Percentiles rank a stretch among this genome's conserved stretches.
phyloP scores from a whole-genome alignment of 1,140 invertebrate species.

The Belonocnema kinseyi region DNA sequence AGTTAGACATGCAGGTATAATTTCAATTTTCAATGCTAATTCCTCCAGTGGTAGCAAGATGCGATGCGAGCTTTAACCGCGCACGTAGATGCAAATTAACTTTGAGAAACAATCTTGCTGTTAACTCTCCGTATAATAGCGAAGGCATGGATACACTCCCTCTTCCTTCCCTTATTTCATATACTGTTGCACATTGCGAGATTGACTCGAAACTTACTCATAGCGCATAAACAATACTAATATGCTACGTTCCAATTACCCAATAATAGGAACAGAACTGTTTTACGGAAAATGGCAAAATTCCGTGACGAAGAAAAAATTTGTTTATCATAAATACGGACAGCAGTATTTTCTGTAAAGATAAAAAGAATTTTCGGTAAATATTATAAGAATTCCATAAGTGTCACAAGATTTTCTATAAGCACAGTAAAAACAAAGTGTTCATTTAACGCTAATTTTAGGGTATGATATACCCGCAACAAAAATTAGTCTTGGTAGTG shows the following conservation, averaged over 20 bases:
- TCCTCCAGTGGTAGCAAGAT: slow-evolving; percentile 16
- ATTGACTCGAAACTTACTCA: slow-evolving; percentile 30
- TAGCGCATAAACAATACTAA: slow-evolving; percentile 15
- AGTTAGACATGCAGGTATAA: slow-evolving; percentile 28
- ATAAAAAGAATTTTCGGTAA: no score
- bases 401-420: no score
- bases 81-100: slow-evolving; percentile 58
- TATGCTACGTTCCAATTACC: neutral
- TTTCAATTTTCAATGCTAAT: slow-evolving; percentile 31
- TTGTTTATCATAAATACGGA: no score
- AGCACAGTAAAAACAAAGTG: no score
- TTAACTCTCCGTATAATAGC: slow-evolving; percentile 59
- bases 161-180: slow-evolving; percentile 26
- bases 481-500: no score
- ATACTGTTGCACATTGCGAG: slow-evolving; percentile 37
- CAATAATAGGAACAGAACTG: neutral
- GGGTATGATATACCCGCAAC: no score
- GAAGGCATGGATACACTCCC: slow-evolving; percentile 44
- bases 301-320: no score
- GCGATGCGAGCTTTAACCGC: slow-evolving; percentile 25
- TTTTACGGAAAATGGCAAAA: neutral
- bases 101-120: slow-evolving; percentile 57
- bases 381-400: no score
- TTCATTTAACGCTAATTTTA: no score
- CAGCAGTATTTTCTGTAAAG: no score